Evolutionary conservation across 2,113 vertebrate species (phyloP).

Genomic region (Otis tarda): DNA sequence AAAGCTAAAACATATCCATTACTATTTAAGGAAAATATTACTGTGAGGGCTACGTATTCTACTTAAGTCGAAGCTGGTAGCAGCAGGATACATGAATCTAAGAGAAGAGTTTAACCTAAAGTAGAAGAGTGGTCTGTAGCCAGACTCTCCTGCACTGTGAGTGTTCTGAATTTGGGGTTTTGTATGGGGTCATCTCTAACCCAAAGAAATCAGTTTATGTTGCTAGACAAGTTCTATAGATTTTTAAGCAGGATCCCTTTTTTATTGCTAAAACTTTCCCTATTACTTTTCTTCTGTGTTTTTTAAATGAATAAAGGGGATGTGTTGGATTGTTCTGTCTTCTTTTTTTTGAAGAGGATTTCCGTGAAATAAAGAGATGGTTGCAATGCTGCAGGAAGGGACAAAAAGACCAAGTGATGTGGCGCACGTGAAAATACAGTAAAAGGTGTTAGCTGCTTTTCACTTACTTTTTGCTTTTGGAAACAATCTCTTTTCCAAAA

Average conservation of each 20-base stretch:
- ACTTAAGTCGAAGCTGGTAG: not conserved
- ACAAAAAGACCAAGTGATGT: not conserved
- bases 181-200: constrained; percentile 60
- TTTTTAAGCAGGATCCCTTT: constrained; percentile 59
- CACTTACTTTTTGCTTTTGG: constrained; percentile 13
- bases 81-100: not conserved
- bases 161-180: constrained; percentile 57
- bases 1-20: constrained; percentile 44
- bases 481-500: not conserved
- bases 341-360: constrained; percentile 8
- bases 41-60: constrained; percentile 44
- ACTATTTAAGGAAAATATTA: constrained; percentile 47
- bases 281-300: constrained; percentile 36
- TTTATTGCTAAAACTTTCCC: constrained; percentile 51
- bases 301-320: constrained; percentile 64
- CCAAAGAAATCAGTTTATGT: constrained; percentile 63
- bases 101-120: constrained; percentile 25
- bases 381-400: constrained; percentile 21
- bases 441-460: constrained; percentile 9
- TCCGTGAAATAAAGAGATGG: not conserved
- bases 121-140: constrained; percentile 62
- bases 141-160: constrained; percentile 57
- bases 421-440: not conserved
- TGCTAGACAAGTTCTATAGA: constrained; percentile 52
- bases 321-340: constrained; percentile 47